Evolutionary conservation across 2,888 invertebrate genomes (phyloP).

Genomic region (Patella depressa): DNA sequence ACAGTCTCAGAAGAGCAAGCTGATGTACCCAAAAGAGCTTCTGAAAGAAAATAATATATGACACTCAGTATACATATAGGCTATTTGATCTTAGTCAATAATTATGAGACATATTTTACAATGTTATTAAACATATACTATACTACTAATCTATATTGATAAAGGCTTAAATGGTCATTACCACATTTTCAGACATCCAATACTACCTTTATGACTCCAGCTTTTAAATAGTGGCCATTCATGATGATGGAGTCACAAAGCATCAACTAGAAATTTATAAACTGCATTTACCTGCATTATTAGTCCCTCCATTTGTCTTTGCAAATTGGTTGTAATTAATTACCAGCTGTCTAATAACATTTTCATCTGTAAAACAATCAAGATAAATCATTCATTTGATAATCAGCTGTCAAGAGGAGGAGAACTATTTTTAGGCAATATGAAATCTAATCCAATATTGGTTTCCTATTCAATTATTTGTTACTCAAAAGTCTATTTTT

Average conservation of each 20-base stretch:
- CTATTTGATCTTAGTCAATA: not conserved
- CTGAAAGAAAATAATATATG: not conserved
- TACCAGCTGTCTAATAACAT: not conserved
- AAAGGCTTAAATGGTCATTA: not conserved
- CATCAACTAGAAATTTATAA: not conserved
- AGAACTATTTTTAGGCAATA: slow-evolving; percentile 1
- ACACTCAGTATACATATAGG: not conserved
- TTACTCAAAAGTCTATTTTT: not conserved
- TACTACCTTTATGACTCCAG: not conserved
- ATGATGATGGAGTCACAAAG: not conserved
- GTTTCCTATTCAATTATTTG: not conserved
- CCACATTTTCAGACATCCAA: not conserved
- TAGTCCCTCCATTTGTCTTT: not conserved
- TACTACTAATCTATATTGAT: not conserved
- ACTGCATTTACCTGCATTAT: not conserved
- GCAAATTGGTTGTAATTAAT: not conserved
- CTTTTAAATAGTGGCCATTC: not conserved
- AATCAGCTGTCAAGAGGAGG: not conserved
- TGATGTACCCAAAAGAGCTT: slow-evolving; percentile 7
- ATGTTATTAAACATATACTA: not conserved
- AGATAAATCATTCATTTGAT: not conserved
- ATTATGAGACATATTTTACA: not conserved
- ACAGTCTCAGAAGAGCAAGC: slow-evolving; percentile 8
- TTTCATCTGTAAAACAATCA: slow-evolving; percentile 1
- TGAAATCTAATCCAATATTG: slow-evolving; percentile 1